Base-by-base conservation (phyloP, 2,888 invertebrate species). In the Allophyes oxyacanthae region DNA sequence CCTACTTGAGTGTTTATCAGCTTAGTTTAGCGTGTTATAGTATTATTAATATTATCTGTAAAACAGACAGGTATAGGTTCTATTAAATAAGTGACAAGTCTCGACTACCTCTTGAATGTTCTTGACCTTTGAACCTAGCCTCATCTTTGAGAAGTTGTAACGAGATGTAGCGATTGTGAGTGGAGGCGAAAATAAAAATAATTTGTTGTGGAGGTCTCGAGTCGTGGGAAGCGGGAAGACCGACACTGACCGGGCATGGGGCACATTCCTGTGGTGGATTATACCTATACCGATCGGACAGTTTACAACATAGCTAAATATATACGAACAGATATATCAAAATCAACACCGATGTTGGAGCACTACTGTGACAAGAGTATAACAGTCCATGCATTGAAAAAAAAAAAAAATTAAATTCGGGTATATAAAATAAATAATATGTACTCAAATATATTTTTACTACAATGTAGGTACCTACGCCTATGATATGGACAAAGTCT, bases 101-200 rank as follows among this genome's bases (percentile, higher is more conserved):
- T 20, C 20, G 32, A 64, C 73, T 49, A 41, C 72, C 82, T 80
- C 71, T 69, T 72, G 76, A 72, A 78, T 77, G 71, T 81, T 77
- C 36, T 79, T 80, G 79, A 84, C 81, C 84, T 86, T 74, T 83
- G 83, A 87, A 83, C 86, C 71, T 64, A 70, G 67, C 40, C 45
- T 42, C 46, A 63, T 72, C 59, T 59, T 43, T 49, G 48, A 64
- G 69, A 59, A 53, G 61, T 58, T 75, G 71, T 70, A 75, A 64
- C 68, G 59, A 65, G 81, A 83, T 83, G 76, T 63, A 59, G 66
- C 69, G 73, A 59, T 67, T 57, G 44, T 40, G 28, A 28, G 30
- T 28, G 38, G 40, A 48, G 42, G 67, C 41, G 50, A 74, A 65
- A 80, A 82, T 78, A 84, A 85, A 79, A 84, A 80, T 65, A 78